A percentile compares a stretch with the other conserved stretches of the same genome.
phyloP scores from a whole-genome alignment of 1,140 invertebrate species.

The Achatina immaculata region DNA sequence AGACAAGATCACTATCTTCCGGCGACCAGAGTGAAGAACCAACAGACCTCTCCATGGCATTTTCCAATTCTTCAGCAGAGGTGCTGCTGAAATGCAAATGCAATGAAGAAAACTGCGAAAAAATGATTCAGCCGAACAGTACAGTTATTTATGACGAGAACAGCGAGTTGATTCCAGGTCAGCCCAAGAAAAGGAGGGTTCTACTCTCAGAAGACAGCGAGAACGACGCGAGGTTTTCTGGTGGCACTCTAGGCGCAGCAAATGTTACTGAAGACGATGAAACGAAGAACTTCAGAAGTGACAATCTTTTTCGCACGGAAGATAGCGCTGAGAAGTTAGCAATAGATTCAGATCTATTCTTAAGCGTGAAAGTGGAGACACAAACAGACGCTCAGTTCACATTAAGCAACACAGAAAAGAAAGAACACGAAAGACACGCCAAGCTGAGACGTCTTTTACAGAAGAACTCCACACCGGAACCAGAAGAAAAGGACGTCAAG shows the following conservation, averaged over 20 bases:
- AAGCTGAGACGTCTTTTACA: neutral
- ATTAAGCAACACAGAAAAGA: neutral
- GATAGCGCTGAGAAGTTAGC: neutral
- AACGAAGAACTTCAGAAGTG: no score
- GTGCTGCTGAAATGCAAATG: slow-evolving; percentile 11
- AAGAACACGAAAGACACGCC: neutral
- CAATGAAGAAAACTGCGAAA: neutral
- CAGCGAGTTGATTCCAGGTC: neutral
- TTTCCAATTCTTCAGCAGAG: neutral
- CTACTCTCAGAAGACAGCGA: neutral
- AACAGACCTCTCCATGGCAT: slow-evolving; percentile 24
- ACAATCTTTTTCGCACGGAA: neutral
- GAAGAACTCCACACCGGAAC: neutral
- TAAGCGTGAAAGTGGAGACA: neutral
- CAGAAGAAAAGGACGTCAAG: neutral
- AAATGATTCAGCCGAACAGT: neutral
- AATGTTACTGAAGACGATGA: neutral
- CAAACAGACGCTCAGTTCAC: neutral
- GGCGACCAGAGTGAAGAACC: neutral
- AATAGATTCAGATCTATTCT: neutral
- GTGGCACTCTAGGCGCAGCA: no score
- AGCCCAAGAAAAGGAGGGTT: slow-evolving; percentile 17
- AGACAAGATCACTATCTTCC: neutral
- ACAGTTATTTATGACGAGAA: neutral
- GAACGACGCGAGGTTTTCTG: neutral